These are phyloP conservation scores for Chaetorhynchus papuensis DNA, from an alignment of 2,113 vertebrate genomes.

Conservation along the genomic window DNA sequence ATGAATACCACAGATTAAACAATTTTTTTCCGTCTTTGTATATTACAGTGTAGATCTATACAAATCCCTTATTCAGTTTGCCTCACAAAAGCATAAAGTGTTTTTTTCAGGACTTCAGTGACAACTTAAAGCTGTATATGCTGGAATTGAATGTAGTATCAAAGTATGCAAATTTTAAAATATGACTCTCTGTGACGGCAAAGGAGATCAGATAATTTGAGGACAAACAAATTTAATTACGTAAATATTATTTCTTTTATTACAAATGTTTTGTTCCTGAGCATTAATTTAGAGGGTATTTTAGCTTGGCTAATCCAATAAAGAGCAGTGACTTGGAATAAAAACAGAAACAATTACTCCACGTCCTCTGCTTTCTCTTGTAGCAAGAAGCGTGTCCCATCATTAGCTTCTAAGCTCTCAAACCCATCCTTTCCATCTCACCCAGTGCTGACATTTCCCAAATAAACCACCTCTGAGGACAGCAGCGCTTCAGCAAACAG, in stretches of 20 bases:
- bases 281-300: slow-evolving; percentile 21
- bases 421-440: neutral
- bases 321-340: neutral
- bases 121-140: neutral
- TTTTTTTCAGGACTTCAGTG: neutral
- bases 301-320: slow-evolving; percentile 36
- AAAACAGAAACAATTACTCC: neutral
- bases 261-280: slow-evolving; percentile 1
- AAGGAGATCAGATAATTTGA: neutral
- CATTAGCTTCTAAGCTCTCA: slow-evolving; percentile 18
- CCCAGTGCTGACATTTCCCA: slow-evolving; percentile 1
- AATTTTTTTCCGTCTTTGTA: neutral
- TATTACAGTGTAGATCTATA: neutral
- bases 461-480: neutral
- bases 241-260: neutral
- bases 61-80: neutral
- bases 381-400: neutral
- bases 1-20: neutral
- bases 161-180: neutral
- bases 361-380: neutral
- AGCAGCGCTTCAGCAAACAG: slow-evolving; percentile 28
- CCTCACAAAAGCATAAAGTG: neutral
- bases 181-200: neutral
- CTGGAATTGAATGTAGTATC: neutral
- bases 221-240: neutral